Conservation (phyloP, 2,797 vertebrate species). For the Synanceia verrucosa region DNA sequence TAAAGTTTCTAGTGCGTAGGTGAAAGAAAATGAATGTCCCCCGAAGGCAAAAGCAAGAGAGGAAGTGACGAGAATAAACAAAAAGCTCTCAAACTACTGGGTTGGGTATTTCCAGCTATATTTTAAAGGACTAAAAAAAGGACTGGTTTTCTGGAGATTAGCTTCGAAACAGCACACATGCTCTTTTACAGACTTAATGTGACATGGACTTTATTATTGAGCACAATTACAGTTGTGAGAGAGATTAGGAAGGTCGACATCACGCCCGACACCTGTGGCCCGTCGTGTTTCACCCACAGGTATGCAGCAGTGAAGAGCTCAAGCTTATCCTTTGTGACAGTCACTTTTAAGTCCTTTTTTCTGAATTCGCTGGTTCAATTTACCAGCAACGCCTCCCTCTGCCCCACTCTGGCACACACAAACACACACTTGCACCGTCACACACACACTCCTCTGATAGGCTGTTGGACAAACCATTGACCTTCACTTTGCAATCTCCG, state of each 20-base stretch:
- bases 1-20: slow-evolving; percentile 43
- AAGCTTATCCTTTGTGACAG: slow-evolving; percentile 76
- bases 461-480: slow-evolving; percentile 73
- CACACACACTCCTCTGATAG: slow-evolving; percentile 57
- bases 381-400: slow-evolving; percentile 23
- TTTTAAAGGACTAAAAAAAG: background rate
- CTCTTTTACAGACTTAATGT: slow-evolving; percentile 15
- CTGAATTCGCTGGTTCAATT: slow-evolving; percentile 76
- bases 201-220: background rate
- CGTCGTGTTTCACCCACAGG: slow-evolving; percentile 31
- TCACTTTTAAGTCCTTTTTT: slow-evolving; percentile 73
- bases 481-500: slow-evolving; percentile 81
- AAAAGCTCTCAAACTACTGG: background rate
- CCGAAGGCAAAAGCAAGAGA: slow-evolving; percentile 21
- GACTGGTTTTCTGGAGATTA: slow-evolving; percentile 8
- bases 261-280: slow-evolving; percentile 50
- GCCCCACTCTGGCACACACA: background rate
- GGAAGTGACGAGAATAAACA: slow-evolving; percentile 26
- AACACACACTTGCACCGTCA: slow-evolving; percentile 20
- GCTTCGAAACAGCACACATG: background rate
- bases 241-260: slow-evolving; percentile 29
- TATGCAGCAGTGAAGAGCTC: slow-evolving; percentile 64
- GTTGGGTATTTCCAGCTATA: background rate
- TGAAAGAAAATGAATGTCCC: slow-evolving; percentile 34
- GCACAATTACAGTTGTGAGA: slow-evolving; percentile 16